Conservation (phyloP, 2,888 invertebrate species). For the Tiphia femorata region DNA sequence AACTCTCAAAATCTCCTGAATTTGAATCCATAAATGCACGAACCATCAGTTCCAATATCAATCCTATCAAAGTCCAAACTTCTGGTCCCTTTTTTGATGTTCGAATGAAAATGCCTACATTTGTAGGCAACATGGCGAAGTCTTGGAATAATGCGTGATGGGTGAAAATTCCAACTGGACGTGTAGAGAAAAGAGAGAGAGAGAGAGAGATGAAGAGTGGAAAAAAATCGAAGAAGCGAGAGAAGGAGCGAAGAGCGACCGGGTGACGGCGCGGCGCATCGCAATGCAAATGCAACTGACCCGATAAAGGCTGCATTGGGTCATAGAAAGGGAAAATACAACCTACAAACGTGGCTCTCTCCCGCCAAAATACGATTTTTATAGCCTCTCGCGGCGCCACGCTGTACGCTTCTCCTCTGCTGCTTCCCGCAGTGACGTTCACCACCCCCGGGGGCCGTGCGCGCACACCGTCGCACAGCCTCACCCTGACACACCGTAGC, state of each 20-base stretch:
- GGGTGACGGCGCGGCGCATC: conserved; percentile 29
- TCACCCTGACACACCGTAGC: too few relatives aligned
- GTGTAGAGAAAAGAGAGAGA: conserved; percentile 16
- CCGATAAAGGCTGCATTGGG: conserved; percentile 62
- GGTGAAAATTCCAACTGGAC: background rate
- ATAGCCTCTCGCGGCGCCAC: conserved; percentile 47
- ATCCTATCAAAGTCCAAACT: too few relatives aligned
- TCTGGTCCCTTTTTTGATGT: too few relatives aligned
- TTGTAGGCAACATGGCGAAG: background rate
- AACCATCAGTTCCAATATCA: too few relatives aligned
- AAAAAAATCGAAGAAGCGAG: background rate
- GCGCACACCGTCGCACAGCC: too few relatives aligned
- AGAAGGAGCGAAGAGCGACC: too few relatives aligned
- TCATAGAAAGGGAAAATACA: conserved; percentile 66
- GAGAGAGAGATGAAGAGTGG: background rate
- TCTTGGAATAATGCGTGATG: background rate
- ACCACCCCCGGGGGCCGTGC: conserved; percentile 5
- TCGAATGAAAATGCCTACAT: too few relatives aligned
- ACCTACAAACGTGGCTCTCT: conserved; percentile 51
- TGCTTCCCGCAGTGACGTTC: conserved; percentile 19
- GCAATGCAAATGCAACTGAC: conserved; percentile 61
- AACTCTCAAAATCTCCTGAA: too few relatives aligned
- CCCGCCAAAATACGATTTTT: conserved; percentile 60
- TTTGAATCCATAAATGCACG: too few relatives aligned
- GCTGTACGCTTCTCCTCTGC: conserved; percentile 23